These are phyloP conservation scores for Nycticorax nycticorax DNA, from an alignment of 2,113 vertebrate genomes.

Conservation along the genomic window DNA sequence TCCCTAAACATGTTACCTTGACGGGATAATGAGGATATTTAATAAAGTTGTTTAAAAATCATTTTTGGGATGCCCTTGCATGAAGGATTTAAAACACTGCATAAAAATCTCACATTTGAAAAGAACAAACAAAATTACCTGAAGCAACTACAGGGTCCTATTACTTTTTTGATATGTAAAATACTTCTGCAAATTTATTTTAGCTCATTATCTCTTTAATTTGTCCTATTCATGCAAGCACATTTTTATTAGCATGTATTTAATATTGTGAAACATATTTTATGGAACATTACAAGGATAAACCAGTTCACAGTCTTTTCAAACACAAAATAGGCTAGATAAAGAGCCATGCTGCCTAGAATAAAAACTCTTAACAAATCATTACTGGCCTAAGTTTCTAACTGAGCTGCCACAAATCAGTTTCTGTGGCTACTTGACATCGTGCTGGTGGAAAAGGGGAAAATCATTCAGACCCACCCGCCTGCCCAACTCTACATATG, in stretches of 20 bases:
- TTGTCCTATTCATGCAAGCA: background rate
- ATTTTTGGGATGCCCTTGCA: background rate
- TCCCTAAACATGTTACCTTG: background rate
- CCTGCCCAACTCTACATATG: background rate
- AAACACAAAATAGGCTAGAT: background rate
- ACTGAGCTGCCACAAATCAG: background rate
- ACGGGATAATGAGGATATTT: background rate
- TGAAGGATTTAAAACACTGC: background rate
- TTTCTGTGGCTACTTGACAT: background rate
- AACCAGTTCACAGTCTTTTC: background rate
- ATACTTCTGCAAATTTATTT: constrained; percentile 22
- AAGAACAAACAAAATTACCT: constrained; percentile 32
- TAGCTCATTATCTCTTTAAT: constrained; percentile 27
- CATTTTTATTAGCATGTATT: background rate
- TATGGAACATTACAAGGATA: background rate
- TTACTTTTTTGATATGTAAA: constrained; percentile 60
- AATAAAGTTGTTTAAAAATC: background rate
- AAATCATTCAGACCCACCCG: background rate
- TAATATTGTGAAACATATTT: constrained; percentile 8
- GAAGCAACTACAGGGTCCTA: background rate
- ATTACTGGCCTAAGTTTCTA: background rate
- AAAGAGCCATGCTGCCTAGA: background rate
- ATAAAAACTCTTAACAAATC: background rate
- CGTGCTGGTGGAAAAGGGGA: background rate
- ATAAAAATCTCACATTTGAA: background rate